A percentile compares a stretch with the other conserved stretches of the same genome.
Evolutionary conservation across 2,797 vertebrate genomes (phyloP).

Genomic region (Scarus forsteni): DNA sequence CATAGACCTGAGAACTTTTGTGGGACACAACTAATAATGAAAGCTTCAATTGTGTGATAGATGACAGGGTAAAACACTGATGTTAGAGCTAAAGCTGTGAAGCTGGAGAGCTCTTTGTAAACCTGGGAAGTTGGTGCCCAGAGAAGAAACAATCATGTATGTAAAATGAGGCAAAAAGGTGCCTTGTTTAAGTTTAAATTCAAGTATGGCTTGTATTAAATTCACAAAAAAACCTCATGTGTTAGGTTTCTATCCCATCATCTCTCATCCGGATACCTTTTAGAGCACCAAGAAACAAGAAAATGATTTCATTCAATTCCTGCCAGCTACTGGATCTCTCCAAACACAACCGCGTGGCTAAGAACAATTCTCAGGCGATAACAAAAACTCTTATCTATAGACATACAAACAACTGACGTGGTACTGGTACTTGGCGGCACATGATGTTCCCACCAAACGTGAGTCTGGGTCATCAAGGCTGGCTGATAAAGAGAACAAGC

Average conservation of each 20-base stretch:
- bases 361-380: conserved; percentile 67
- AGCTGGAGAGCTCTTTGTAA: too few relatives aligned
- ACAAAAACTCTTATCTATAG: conserved; percentile 56
- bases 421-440: conserved; percentile 41
- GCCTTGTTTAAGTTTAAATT: conserved; percentile 10
- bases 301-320: conserved; percentile 34
- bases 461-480: conserved; percentile 77
- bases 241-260: neutral
- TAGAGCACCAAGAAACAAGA: neutral
- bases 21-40: conserved; percentile 44
- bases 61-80: conserved; percentile 32
- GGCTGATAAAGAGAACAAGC: conserved; percentile 74
- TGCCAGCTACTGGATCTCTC: conserved; percentile 35
- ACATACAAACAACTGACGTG: conserved; percentile 67
- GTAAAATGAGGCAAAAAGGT: neutral
- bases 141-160: conserved; percentile 1
- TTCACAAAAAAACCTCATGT: too few relatives aligned
- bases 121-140: neutral
- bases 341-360: conserved; percentile 44
- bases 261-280: neutral
- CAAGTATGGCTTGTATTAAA: conserved; percentile 11
- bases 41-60: conserved; percentile 5
- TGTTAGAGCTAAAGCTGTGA: conserved; percentile 1
- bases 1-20: conserved; percentile 15
- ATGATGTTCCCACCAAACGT: conserved; percentile 70